phyloP scores from a whole-genome alignment of 2,113 vertebrate species.

The Epinephelus fuscoguttatus region DNA sequence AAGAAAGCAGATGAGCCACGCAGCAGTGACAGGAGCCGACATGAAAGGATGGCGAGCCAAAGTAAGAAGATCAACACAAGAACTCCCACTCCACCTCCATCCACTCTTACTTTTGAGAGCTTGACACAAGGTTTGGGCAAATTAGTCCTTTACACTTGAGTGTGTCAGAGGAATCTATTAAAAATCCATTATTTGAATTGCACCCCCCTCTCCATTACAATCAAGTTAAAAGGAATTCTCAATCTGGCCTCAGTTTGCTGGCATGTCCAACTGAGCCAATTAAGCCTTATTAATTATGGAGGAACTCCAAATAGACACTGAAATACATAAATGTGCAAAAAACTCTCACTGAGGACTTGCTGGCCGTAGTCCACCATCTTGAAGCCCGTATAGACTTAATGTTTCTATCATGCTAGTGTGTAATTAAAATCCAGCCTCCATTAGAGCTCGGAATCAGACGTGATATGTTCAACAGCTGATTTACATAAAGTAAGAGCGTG shows the following conservation, averaged over 20 bases:
- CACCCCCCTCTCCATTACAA: conserved; percentile 70
- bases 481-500: conserved; percentile 88
- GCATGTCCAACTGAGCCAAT: conserved; percentile 80
- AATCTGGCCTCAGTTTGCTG: conserved; percentile 74
- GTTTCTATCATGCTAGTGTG: conserved; percentile 23
- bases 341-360: conserved; percentile 50
- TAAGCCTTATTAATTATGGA: conserved; percentile 80
- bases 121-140: conserved; percentile 67
- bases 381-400: conserved; percentile 14
- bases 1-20: conserved; percentile 32
- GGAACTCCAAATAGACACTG: conserved; percentile 81
- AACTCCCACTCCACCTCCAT: conserved; percentile 53
- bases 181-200: conserved; percentile 84
- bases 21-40: conserved; percentile 30
- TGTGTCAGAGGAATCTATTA: conserved; percentile 80
- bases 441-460: conserved; percentile 74
- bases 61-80: conserved; percentile 46
- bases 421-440: conserved; percentile 65
- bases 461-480: conserved; percentile 78
- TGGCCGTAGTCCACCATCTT: conserved; percentile 68
- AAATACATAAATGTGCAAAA: conserved; percentile 81
- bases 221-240: conserved; percentile 79
- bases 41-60: conserved; percentile 50
- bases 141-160: conserved; percentile 78
- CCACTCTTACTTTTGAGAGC: conserved; percentile 55